Conservation (phyloP, 2,113 vertebrate species). For the Dasyornis broadbenti region DNA sequence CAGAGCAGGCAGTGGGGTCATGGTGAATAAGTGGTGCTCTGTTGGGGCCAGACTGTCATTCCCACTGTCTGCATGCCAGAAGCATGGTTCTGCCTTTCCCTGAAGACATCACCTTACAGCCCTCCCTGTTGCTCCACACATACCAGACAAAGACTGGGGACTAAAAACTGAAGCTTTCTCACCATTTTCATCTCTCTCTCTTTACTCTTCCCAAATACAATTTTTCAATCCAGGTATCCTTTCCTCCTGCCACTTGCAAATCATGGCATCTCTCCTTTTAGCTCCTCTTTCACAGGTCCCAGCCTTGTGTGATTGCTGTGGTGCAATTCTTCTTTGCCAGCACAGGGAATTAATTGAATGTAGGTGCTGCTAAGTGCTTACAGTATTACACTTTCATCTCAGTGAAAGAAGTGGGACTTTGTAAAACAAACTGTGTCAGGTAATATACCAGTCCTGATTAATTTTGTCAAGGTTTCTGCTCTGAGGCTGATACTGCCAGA, state of each 20-base stretch:
- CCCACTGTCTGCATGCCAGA: background rate
- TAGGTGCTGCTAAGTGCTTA: background rate
- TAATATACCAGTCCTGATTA: slow-evolving; percentile 46
- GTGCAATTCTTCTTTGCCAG: background rate
- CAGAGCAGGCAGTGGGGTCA: background rate
- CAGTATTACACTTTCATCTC: background rate
- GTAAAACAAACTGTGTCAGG: slow-evolving; percentile 56
- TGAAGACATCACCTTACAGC: background rate
- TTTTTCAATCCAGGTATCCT: background rate
- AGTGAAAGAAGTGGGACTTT: background rate
- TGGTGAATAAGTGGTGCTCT: background rate
- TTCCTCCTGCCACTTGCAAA: background rate
- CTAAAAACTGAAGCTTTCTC: background rate
- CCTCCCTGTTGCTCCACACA: background rate
- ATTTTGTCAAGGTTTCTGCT: slow-evolving; percentile 46
- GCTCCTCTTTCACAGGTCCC: background rate
- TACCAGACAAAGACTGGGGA: background rate
- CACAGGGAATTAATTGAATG: background rate
- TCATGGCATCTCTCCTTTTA: background rate
- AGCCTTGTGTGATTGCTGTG: background rate
- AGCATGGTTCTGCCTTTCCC: background rate
- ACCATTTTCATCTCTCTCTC: background rate
- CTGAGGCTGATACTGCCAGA: background rate
- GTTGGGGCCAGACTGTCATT: background rate
- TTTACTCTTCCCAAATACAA: background rate